These are phyloP conservation scores for Mizuhopecten yessoensis DNA, from an alignment of 1,140 invertebrate genomes.

Conservation along the genomic window DNA sequence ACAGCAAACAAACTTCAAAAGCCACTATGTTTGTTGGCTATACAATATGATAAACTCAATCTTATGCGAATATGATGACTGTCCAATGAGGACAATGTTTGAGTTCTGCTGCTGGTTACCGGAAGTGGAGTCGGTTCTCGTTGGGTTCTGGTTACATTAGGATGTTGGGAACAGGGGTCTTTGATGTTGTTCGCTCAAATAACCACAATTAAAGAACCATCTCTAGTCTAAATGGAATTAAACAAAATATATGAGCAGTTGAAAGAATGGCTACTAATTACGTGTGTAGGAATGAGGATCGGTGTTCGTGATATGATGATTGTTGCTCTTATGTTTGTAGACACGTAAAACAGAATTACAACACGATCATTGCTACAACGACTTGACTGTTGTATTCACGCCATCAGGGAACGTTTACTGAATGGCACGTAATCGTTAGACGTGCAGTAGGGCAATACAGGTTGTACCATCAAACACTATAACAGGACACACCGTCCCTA, in stretches of 20 bases:
- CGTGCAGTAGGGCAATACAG: too few relatives aligned
- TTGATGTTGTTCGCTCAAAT: not conserved
- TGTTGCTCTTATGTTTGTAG: not conserved
- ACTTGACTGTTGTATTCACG: not conserved
- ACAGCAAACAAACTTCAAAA: constrained; percentile 39
- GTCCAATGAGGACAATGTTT: not conserved
- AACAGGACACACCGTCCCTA: too few relatives aligned
- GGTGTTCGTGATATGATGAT: not conserved
- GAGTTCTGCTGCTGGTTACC: not conserved
- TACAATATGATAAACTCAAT: constrained; percentile 11
- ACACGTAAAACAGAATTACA: not conserved
- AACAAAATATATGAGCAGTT: not conserved
- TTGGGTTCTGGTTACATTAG: not conserved
- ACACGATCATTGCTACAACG: too few relatives aligned
- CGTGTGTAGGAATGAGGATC: not conserved
- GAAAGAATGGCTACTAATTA: not conserved
- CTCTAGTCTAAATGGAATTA: not conserved
- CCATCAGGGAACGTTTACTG: not conserved
- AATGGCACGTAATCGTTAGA: not conserved
- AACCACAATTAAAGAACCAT: not conserved
- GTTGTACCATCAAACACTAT: too few relatives aligned
- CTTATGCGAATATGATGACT: constrained; percentile 23
- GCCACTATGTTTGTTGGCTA: constrained; percentile 6
- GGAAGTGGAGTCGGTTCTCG: not conserved
- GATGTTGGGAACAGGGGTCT: not conserved